phyloP scores from a whole-genome alignment of 1,140 invertebrate genomes.

The Drosophila guanche region DNA sequence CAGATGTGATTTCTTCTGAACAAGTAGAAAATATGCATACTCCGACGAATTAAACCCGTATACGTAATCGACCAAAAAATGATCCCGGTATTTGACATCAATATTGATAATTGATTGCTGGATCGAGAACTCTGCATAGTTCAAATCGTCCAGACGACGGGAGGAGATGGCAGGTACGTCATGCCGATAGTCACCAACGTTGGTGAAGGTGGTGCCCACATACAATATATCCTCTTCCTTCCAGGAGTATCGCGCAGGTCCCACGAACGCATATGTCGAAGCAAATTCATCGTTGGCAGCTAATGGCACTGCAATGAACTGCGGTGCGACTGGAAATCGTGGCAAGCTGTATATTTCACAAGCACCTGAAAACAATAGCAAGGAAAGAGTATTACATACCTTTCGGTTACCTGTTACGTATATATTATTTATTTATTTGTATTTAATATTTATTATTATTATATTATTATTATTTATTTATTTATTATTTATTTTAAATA shows the following conservation, averaged over 20 bases:
- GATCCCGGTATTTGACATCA: slow-evolving; percentile 96
- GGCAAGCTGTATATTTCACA: slow-evolving; percentile 93
- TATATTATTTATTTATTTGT: too few species aligned
- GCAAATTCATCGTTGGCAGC: slow-evolving; percentile 96
- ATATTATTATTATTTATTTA: too few species aligned
- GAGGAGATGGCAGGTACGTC: slow-evolving; percentile 96
- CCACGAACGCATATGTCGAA: slow-evolving; percentile 97
- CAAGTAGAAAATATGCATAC: slow-evolving; percentile 97
- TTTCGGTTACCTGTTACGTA: not conserved
- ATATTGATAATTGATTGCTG: slow-evolving; percentile 95
- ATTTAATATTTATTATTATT: too few species aligned
- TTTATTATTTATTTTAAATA: too few species aligned
- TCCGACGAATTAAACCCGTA: slow-evolving; percentile 97
- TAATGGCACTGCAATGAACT: slow-evolving; percentile 91
- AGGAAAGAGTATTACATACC: not conserved
- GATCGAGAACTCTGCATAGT: slow-evolving; percentile 92
- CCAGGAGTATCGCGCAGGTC: slow-evolving; percentile 93
- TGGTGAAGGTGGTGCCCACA: slow-evolving; percentile 97
- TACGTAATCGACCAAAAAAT: slow-evolving; percentile 96
- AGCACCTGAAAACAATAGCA: slow-evolving; percentile 85
- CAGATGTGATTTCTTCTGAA: slow-evolving; percentile 95
- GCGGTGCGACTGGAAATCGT: slow-evolving; percentile 89
- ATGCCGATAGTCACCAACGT: slow-evolving; percentile 95
- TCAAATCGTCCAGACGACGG: slow-evolving; percentile 90
- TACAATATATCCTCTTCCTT: slow-evolving; percentile 92